Conservation (phyloP, 2,113 vertebrate species). For the Austrofundulus limnaeus region DNA sequence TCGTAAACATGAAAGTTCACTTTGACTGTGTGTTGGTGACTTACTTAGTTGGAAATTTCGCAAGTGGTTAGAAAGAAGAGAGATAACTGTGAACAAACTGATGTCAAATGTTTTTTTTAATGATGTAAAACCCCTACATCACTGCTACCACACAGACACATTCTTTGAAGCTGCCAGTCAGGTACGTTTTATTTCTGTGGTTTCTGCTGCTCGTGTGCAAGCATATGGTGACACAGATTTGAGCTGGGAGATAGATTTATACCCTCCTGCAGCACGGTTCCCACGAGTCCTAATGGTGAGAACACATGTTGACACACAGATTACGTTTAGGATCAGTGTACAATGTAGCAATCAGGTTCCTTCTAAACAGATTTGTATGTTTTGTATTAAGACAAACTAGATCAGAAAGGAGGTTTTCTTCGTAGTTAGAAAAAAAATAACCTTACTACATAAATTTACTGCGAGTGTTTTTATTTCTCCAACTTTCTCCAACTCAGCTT, state of each 20-base stretch:
- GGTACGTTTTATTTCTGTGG: slow-evolving; percentile 11
- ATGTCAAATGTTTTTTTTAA: background rate
- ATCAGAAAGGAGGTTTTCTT: slow-evolving; percentile 34
- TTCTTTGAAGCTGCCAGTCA: background rate
- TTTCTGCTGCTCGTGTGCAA: slow-evolving; percentile 1
- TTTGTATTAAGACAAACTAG: slow-evolving; percentile 18
- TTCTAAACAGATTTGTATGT: slow-evolving; percentile 15
- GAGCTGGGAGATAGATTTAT: slow-evolving; percentile 30
- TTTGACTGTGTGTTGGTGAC: slow-evolving; percentile 6
- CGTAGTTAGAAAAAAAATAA: too few species aligned
- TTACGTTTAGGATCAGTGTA: slow-evolving; percentile 24
- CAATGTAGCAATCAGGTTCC: slow-evolving; percentile 41
- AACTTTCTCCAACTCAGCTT: background rate
- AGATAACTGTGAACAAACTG: background rate
- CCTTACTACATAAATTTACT: too few species aligned
- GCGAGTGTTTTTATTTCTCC: background rate
- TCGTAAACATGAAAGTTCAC: background rate
- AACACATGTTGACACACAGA: slow-evolving; percentile 49
- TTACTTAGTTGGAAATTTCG: slow-evolving; percentile 23
- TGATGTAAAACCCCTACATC: background rate
- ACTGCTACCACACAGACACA: background rate
- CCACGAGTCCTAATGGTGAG: slow-evolving; percentile 41
- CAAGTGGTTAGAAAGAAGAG: background rate
- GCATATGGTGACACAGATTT: slow-evolving; percentile 50
- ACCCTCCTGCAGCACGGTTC: slow-evolving; percentile 46